These are phyloP conservation scores for Achlya flavicornis DNA, from an alignment of 2,888 invertebrate genomes.

Conservation along the genomic window DNA sequence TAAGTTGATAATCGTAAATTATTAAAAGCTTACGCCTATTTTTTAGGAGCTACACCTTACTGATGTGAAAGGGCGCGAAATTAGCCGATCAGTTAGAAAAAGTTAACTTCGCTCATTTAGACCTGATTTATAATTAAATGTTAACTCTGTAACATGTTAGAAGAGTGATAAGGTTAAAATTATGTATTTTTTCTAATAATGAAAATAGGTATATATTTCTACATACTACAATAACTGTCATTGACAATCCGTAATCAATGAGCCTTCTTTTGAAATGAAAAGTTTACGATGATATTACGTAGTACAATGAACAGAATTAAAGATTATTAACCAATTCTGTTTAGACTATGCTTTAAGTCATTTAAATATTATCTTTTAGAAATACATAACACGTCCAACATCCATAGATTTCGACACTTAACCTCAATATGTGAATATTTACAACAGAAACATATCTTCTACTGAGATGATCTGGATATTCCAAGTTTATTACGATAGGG, in stretches of 20 bases:
- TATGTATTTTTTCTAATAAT: neutral
- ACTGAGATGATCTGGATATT: slow-evolving; percentile 27
- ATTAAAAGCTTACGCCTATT: slow-evolving; percentile 5
- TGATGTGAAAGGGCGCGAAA: slow-evolving; percentile 83
- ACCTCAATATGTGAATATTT: slow-evolving; percentile 74
- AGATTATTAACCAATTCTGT: neutral
- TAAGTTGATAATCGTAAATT: slow-evolving; percentile 14
- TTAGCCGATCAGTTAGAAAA: slow-evolving; percentile 52
- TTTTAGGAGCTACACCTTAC: slow-evolving; percentile 23
- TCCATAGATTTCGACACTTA: slow-evolving; percentile 72
- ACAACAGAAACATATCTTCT: slow-evolving; percentile 47
- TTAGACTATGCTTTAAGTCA: neutral
- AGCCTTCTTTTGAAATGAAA: slow-evolving; percentile 39
- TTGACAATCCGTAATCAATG: slow-evolving; percentile 67
- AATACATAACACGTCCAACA: slow-evolving; percentile 50
- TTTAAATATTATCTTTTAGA: neutral
- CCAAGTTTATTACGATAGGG: slow-evolving; percentile 16
- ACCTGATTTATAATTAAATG: neutral
- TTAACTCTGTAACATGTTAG: neutral
- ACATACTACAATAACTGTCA: slow-evolving; percentile 46
- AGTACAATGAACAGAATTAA: slow-evolving; percentile 9
- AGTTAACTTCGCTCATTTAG: slow-evolving; percentile 28
- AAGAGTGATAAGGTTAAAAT: neutral
- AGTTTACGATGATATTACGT: slow-evolving; percentile 22
- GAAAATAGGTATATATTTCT: neutral